Percentiles rank a stretch among this genome's conserved stretches.
Evolutionary conservation across 1,140 invertebrate species (phyloP).

Genomic region (Rhysida immarginata): DNA sequence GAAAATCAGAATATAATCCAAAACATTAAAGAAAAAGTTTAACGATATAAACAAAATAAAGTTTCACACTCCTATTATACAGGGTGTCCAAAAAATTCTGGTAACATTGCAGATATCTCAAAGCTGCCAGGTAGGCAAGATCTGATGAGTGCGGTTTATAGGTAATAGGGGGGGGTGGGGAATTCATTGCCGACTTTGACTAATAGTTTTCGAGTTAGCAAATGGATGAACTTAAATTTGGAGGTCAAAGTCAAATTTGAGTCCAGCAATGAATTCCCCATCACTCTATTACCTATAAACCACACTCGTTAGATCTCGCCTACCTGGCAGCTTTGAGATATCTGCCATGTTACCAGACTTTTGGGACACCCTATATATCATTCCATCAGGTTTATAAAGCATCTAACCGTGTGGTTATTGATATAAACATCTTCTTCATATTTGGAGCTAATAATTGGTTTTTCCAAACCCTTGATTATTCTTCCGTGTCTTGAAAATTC

Average conservation of each 20-base stretch:
- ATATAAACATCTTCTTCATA: slow-evolving; percentile 90
- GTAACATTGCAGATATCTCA: neutral
- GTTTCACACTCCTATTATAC: neutral
- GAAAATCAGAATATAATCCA: slow-evolving; percentile 17
- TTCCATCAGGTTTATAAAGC: neutral
- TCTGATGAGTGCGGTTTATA: no score
- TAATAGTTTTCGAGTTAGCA: no score
- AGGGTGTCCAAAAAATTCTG: neutral
- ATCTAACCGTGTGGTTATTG: slow-evolving; percentile 66
- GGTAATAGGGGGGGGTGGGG: no score
- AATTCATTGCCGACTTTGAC: no score
- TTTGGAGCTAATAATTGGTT: slow-evolving; percentile 63
- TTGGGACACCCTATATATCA: neutral
- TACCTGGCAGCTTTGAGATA: neutral
- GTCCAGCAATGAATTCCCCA: neutral
- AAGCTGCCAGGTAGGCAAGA: no score
- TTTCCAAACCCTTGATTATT: slow-evolving; percentile 68
- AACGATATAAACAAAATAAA: neutral
- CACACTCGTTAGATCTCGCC: neutral
- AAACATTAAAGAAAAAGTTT: slow-evolving; percentile 11
- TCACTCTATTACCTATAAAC: neutral
- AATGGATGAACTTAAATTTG: neutral
- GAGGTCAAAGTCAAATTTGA: neutral
- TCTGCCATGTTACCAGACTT: neutral
- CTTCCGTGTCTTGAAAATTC: slow-evolving; percentile 92